A percentile compares a stretch with the other conserved stretches of the same genome.
These are phyloP conservation scores for Trogon surrucura DNA, from an alignment of 2,113 vertebrate genomes.

Conservation along the genomic window DNA sequence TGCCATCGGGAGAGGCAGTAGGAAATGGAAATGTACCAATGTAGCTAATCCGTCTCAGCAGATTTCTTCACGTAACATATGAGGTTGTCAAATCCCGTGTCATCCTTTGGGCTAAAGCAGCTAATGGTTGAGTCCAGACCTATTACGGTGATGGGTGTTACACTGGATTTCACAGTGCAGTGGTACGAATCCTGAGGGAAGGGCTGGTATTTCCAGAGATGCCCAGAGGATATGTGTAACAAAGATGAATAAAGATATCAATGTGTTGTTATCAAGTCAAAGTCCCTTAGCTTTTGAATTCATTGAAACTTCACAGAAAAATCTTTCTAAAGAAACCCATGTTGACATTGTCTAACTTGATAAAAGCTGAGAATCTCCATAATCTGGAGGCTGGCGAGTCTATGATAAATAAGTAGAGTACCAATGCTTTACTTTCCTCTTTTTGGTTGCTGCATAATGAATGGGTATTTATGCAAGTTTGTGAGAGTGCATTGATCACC, in stretches of 20 bases:
- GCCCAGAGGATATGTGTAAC: neutral
- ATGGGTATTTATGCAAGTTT: neutral
- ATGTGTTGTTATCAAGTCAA: neutral
- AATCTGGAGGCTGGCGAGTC: neutral
- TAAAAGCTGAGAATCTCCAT: neutral
- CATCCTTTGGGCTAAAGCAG: constrained; percentile 37
- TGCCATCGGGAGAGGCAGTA: neutral
- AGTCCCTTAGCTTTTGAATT: neutral
- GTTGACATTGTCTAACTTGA: neutral
- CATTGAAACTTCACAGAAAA: neutral
- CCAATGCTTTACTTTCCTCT: neutral
- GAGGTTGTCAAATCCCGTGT: constrained; percentile 33
- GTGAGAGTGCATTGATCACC: neutral
- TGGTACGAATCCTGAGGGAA: neutral
- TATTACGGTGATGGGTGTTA: neutral
- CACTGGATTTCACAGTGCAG: neutral
- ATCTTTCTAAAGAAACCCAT: neutral
- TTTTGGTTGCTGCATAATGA: neutral
- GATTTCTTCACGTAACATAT: neutral
- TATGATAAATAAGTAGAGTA: neutral
- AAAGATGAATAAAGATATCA: constrained; percentile 17
- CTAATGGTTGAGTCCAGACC: neutral
- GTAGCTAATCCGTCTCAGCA: neutral
- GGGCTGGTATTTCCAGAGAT: neutral
- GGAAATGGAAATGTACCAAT: neutral